Evolutionary conservation across 1,140 invertebrate genomes (phyloP), one percentile per base, ranked within the genome.

Genomic region (Periplaneta americana): DNA sequence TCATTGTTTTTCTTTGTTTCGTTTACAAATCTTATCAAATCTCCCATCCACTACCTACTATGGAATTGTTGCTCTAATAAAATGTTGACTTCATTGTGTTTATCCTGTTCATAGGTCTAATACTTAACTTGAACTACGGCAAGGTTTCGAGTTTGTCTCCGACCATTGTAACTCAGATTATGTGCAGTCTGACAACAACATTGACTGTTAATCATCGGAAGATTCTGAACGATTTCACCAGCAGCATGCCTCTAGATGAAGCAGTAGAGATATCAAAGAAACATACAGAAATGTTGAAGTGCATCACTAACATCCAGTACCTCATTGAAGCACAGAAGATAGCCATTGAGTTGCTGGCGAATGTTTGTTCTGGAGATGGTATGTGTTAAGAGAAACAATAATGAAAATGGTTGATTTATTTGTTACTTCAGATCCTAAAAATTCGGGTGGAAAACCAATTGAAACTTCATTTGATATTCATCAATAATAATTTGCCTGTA

Each of bases 321-420:
- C 85, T 93, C 66, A 84, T 94, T 13, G 89, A 90, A 81, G 91
- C 92, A 2, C 93, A 94, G 85, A 91, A 92, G 84, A 89, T 91
- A 84, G 91, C 92, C 10, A 86, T 94, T 80, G 93, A 95, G 87
- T 92, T 94, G 78, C 87, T 94, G 77, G 90, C 93, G 22, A 95
- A 95, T 87, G 86, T 95, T 35, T 94, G 93, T 83, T 92, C 93
- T 35, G 86, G 87, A 85, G 92, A 93, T 90, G 33, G 79, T 84
- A 81, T 79, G 78, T 77, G 13, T 78, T 48, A 11, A 66, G n/a
- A n/a, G n/a, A n/a, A n/a, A n/a, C n/a, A n/a, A n/a, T n/a, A n/a
- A n/a, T n/a, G n/a, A n/a, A n/a, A n/a, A n/a, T n/a, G n/a, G n/a
- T n/a, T n/a, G n/a, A n/a, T n/a, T n/a, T n/a, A n/a, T n/a, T n/a